phyloP scores from a whole-genome alignment of 1,140 invertebrate species.

The Megalonaias nervosa region DNA sequence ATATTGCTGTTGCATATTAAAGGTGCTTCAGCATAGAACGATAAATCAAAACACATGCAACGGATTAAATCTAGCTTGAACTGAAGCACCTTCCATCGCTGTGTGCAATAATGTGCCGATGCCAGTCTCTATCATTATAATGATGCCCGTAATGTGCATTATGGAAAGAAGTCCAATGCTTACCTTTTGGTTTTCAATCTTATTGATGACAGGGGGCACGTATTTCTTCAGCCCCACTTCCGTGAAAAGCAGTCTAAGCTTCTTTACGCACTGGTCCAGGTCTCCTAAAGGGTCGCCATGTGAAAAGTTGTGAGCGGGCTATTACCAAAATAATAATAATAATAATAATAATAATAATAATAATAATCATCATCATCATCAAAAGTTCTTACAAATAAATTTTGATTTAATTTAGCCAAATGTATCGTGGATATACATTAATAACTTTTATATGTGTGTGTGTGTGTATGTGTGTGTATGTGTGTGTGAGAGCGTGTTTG shows the following conservation, averaged over 20 bases:
- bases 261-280: conserved; percentile 40
- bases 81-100: background rate
- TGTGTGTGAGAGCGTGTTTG: too few species aligned
- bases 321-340: background rate
- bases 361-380: too few species aligned
- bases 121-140: background rate
- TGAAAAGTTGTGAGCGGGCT: conserved; percentile 50
- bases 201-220: background rate
- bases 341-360: background rate
- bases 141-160: too few species aligned
- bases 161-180: background rate
- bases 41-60: background rate
- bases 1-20: background rate
- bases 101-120: background rate
- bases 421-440: too few species aligned
- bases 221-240: conserved; percentile 23
- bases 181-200: conserved; percentile 26
- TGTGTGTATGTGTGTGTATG: too few species aligned
- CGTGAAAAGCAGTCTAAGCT: conserved; percentile 31
- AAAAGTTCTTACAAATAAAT: too few species aligned
- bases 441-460: too few species aligned
- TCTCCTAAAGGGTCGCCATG: conserved; percentile 46
- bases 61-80: background rate
- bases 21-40: background rate
- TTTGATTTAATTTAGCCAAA: too few species aligned